A percentile compares a stretch with the other conserved stretches of the same genome.
phyloP scores from a whole-genome alignment of 2,888 invertebrate genomes.

The Apodemia hepburni region DNA sequence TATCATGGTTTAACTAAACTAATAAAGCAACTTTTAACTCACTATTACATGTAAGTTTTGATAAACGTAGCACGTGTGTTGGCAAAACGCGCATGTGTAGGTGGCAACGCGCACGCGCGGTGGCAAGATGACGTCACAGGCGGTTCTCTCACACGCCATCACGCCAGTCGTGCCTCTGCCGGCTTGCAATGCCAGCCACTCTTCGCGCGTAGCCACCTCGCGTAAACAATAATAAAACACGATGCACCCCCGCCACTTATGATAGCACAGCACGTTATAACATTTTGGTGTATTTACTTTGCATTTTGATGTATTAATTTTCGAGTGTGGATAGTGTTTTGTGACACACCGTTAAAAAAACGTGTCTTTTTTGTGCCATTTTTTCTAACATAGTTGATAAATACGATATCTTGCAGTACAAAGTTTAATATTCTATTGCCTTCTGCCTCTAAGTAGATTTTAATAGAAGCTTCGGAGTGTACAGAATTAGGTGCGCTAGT shows the following conservation, averaged over 20 bases:
- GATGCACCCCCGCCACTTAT: constrained; percentile 54
- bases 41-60: constrained; percentile 35
- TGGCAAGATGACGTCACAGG: constrained; percentile 34
- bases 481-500: constrained; percentile 63
- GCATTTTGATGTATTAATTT: constrained; percentile 66
- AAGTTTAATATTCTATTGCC: constrained; percentile 70
- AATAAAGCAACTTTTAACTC: constrained; percentile 40
- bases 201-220: constrained; percentile 40
- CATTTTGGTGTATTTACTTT: constrained; percentile 59
- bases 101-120: constrained; percentile 32
- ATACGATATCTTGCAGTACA: constrained; percentile 70
- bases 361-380: constrained; percentile 79
- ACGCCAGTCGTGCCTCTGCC: constrained; percentile 40
- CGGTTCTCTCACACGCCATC: constrained; percentile 29
- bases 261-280: constrained; percentile 45
- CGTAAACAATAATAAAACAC: constrained; percentile 63
- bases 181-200: constrained; percentile 37
- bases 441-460: constrained; percentile 59
- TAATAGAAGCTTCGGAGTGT: constrained; percentile 57
- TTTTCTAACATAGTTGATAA: constrained; percentile 55
- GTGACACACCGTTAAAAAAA: constrained; percentile 41
- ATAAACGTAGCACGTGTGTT: constrained; percentile 37
- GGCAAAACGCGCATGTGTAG: constrained; percentile 39
- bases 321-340: constrained; percentile 45
- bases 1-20: constrained; percentile 35